Evolutionary conservation across 2,113 vertebrate genomes (phyloP), one percentile per base, ranked within the genome.

Genomic region (Pithys albifrons): DNA sequence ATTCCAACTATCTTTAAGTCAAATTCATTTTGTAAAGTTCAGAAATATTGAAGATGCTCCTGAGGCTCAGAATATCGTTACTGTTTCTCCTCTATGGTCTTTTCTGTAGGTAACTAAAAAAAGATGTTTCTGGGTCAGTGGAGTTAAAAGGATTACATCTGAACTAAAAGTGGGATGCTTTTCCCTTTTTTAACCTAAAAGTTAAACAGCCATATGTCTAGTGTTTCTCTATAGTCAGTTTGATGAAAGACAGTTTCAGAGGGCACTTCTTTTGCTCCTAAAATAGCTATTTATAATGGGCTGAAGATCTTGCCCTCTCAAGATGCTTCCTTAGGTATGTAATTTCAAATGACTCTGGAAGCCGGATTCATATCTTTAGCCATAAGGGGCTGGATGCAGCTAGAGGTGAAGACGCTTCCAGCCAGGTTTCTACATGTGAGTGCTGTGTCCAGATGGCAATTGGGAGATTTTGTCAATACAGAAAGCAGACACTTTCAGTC

Each of bases 41-140:
- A 79, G 66, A 96, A 89, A 75, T 45, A 82, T 31, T 72, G 41
- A 76, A 88, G 77, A 61, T 48, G 29, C 48, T 95, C 61, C 66
- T 31, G 52, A 75, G 65, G 39, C 74, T 93, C 65, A 62, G 61
- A 71, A 67, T 59, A 81, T 52, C 46, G n/a, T 74, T 70, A 77
- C 8, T 9, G 6, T 33, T 23, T 48, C 24, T 85, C 35, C 46
- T 0, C 0, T 24, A 46, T 3, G 4, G 39, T 10, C 61, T 46
- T 54, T 75, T 29, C 39, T 71, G 45, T 0, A 0, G 14, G 24
- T 48, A 85, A 64, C 48, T 64, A 57, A 57, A 85, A 35, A 64
- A 74, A 73, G 39, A 10, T 37, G 19, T 51, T 94, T 89, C 87
- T 85, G 57, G 65, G 43, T 71, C 77, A 87, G 43, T 17, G 24